Evolutionary conservation across 2,113 vertebrate genomes (phyloP), one percentile per base, ranked within the genome.

Genomic region (Microtus pennsylvanicus): DNA sequence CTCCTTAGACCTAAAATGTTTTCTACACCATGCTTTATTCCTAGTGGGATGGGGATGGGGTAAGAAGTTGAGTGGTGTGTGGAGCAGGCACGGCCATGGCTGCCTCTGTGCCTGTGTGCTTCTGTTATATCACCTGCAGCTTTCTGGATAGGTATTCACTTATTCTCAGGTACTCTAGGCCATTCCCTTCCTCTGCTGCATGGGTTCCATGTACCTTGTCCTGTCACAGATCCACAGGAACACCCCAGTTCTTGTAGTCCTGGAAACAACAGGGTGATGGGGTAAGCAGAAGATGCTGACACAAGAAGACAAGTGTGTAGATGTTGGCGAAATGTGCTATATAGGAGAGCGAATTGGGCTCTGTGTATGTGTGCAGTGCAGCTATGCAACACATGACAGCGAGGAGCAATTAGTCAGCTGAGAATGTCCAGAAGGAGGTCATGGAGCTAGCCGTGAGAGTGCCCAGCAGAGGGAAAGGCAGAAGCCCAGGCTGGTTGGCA

Each of bases 241-340:
- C 30, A 52, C 3, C 26, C 45, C 12, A n/a, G 30, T 52, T 52
- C 45, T 87, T 67, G 61, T 45, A n/a, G 35, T 82, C 45, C 50
- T 87, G 45, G 21, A 87, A 35, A 70, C 30, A 7, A 2, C 1
- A 2, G 1, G 42, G 21, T 52, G 22, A 14, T 26, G 45, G 16
- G 26, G 42, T 7, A 70, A 70, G 65, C 11, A 24, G 85, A 24
- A 22, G 63, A 87, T 87, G 21, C 12, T 50, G 45, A n/a, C 33
- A n/a, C 3, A 50, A 9, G 45, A 24, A n/a, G 35, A 11, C 17
- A 70, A 35, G 5, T n/a, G 61, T 45, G 7, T 0, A 0, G 28
- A 33, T 70, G 42, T 33, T 69, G 47, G 30, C 10, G 1, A 45
- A 45, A 42, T 17, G 38, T 24, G 65, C 85, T 52, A 14, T 10